A percentile compares a stretch with the other conserved stretches of the same genome.
phyloP scores from a whole-genome alignment of 2,113 vertebrate species.

The Triplophysa tibetana region DNA sequence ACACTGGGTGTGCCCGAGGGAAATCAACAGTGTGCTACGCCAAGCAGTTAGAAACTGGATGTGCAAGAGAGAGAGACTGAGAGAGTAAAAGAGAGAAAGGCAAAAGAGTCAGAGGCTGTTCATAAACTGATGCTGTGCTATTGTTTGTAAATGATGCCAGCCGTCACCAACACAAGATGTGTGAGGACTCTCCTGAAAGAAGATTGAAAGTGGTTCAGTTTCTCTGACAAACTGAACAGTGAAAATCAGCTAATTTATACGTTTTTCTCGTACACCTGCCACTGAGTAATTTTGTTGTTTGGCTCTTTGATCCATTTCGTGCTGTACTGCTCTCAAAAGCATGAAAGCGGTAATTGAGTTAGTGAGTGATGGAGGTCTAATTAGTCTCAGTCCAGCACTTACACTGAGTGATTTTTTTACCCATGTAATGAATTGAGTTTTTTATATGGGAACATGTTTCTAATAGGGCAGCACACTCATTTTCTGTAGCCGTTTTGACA shows the following conservation, averaged over 20 bases:
- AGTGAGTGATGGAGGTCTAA: constrained; percentile 18
- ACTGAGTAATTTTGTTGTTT: constrained; percentile 11
- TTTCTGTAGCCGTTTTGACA: not conserved
- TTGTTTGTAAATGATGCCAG: not conserved
- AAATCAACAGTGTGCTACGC: constrained; percentile 63
- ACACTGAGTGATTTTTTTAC: constrained; percentile 13
- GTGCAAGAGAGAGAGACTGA: constrained; percentile 6
- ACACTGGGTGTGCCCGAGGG: constrained; percentile 63
- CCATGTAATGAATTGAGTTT: constrained; percentile 22
- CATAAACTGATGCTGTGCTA: constrained; percentile 2
- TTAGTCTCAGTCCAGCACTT: constrained; percentile 31
- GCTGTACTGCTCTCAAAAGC: constrained; percentile 14
- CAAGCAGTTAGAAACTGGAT: constrained; percentile 35
- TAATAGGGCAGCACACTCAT: not conserved
- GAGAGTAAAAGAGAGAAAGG: constrained; percentile 32
- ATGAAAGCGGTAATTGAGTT: constrained; percentile 24
- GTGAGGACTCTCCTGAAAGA: not conserved
- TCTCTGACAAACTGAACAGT: not conserved
- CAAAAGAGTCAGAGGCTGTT: not conserved
- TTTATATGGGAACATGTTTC: constrained; percentile 14
- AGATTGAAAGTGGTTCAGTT: constrained; percentile 4
- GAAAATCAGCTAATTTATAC: constrained; percentile 12
- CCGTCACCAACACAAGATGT: not conserved
- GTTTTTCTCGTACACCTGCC: constrained; percentile 21
- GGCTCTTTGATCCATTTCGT: constrained; percentile 15